These are phyloP conservation scores for Helarctos malayanus DNA, from an alignment of 2,797 vertebrate genomes.

Conservation along the genomic window DNA sequence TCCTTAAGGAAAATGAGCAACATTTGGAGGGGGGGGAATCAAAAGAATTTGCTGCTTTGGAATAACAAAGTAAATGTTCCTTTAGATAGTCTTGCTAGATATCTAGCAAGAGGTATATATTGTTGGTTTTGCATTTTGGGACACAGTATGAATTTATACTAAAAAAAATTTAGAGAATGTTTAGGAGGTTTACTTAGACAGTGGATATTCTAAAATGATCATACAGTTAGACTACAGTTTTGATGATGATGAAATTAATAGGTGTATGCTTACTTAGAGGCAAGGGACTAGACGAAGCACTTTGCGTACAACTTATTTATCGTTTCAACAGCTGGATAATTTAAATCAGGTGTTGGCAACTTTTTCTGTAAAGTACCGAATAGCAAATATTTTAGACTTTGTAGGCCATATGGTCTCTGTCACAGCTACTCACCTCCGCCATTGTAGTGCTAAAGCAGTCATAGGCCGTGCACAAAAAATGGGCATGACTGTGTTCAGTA, in stretches of 20 bases:
- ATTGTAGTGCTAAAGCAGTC: background rate
- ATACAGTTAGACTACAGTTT: background rate
- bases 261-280: background rate
- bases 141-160: background rate
- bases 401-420: background rate
- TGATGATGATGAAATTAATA: background rate
- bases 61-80: conserved; percentile 19
- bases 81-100: background rate
- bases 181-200: background rate
- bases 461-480: background rate
- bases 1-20: conserved; percentile 5
- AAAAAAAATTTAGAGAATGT: background rate
- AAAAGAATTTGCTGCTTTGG: conserved; percentile 57
- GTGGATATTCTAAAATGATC: background rate
- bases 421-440: background rate
- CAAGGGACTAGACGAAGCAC: background rate
- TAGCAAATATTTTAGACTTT: background rate
- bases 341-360: background rate
- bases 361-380: background rate
- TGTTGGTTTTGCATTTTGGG: conserved; percentile 10
- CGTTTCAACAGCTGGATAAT: background rate
- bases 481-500: background rate
- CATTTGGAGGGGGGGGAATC: background rate
- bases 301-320: background rate
- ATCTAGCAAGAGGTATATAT: background rate